Evolutionary conservation across 2,888 invertebrate genomes (phyloP).

Genomic region (Volucella zonaria): DNA sequence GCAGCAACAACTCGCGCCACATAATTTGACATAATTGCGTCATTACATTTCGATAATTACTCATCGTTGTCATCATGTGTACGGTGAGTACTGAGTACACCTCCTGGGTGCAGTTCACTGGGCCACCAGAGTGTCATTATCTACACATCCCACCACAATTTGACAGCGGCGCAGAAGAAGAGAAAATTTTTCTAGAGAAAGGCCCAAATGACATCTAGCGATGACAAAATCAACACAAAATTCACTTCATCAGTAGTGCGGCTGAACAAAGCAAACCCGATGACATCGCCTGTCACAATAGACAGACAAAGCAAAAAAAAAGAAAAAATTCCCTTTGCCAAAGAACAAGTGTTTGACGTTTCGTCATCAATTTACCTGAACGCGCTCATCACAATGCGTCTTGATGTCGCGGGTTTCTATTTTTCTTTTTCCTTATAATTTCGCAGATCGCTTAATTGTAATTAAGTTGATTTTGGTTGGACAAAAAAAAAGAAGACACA

Average conservation of each 20-base stretch:
- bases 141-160: constrained; percentile 6
- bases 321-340: neutral
- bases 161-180: constrained; percentile 1
- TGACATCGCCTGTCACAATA: constrained; percentile 11
- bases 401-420: constrained; percentile 38
- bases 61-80: neutral
- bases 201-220: neutral
- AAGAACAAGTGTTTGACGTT: constrained; percentile 10
- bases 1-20: constrained; percentile 17
- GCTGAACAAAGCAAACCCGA: neutral
- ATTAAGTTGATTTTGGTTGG: constrained; percentile 54
- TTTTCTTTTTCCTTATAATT: constrained; percentile 9
- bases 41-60: constrained; percentile 41
- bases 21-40: constrained; percentile 56
- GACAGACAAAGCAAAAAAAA: neutral
- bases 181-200: constrained; percentile 40
- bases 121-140: constrained; percentile 38
- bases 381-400: constrained; percentile 43
- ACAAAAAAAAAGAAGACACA: constrained; percentile 29
- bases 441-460: constrained; percentile 20
- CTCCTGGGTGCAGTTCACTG: constrained; percentile 33
- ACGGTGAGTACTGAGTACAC: too few species aligned
- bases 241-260: neutral
- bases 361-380: neutral
- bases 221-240: neutral